Conservation (phyloP, 2,797 vertebrate genomes). For the Graptemys geographica region DNA sequence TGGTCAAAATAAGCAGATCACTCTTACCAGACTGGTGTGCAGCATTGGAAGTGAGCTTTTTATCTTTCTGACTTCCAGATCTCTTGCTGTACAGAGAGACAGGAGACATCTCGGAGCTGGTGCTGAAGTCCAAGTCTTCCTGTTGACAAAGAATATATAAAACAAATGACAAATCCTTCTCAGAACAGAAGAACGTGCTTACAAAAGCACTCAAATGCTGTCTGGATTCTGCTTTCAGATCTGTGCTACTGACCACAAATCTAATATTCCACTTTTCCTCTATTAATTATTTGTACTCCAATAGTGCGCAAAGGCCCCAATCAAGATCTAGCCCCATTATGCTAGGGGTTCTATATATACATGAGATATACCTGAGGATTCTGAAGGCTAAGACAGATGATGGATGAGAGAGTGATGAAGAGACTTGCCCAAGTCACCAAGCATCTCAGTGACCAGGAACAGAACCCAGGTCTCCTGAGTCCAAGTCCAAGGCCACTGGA, state of each 20-base stretch:
- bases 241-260: neutral
- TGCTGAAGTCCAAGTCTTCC: constrained; percentile 89
- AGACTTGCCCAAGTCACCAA: neutral
- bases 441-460: neutral
- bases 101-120: constrained; percentile 85
- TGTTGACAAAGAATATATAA: constrained; percentile 69
- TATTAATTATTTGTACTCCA: neutral
- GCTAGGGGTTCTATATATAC: neutral
- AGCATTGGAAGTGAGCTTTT: constrained; percentile 66
- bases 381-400: neutral
- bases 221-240: neutral
- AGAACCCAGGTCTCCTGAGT: neutral
- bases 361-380: neutral
- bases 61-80: constrained; percentile 74
- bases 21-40: constrained; percentile 68
- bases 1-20: neutral
- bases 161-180: neutral
- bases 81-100: constrained; percentile 88
- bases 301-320: neutral
- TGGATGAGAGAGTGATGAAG: neutral
- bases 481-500: neutral
- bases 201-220: neutral
- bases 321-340: neutral
- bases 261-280: neutral
- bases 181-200: neutral